Base-by-base conservation (phyloP, 2,797 vertebrate genomes). In the Rhynchonycteris naso region DNA sequence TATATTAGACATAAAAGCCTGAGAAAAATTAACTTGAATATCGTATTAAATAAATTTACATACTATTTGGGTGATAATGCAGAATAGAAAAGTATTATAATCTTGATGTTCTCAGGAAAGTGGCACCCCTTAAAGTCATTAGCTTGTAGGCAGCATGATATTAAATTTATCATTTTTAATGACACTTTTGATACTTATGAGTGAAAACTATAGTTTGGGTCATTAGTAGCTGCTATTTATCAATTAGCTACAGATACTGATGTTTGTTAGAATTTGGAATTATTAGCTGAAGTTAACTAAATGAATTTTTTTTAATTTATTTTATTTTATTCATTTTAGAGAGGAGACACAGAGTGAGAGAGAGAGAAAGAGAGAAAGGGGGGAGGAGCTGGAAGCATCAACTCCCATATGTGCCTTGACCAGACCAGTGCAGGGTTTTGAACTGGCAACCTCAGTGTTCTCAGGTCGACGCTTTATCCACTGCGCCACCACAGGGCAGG, bases 101-200 rank as follows among this genome's bases (percentile, higher is more conserved):
- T 83, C n/a, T 84, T 93, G n/a, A 43, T 96, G n/a, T 59, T 81
- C 26, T 85, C 50, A n/a, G 56, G 30, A 83, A 66, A 84, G 35
- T 54, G 52, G 52, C 43, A 88, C 1, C 79, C 18, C 91, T 84
- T 54, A 61, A 61, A 72, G 35, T 85, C 81, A 76, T 54, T 89
- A 50, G 61, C 38, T 79, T 72, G 12, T 65, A 50, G 50, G 30
- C 52, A 88, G 30, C 10, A 14, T 71, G 16, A 69, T 92, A 56
- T 4, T 80, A 93, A 88, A 88, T 47, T 71, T 86, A 85, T 75
- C 66, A 79, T 84, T 92, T 96, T 85, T 93, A 82, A 91, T 86
- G 33, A 93, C 38, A 24, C 24, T 63, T 90, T 47, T 81, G 47
- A 21, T 90, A n/a, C 72, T 84, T 87, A n/a, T 35, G 54, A 66